These are phyloP conservation scores for Pteropus alecto DNA, from an alignment of 2,113 vertebrate genomes.

Conservation along the genomic window DNA sequence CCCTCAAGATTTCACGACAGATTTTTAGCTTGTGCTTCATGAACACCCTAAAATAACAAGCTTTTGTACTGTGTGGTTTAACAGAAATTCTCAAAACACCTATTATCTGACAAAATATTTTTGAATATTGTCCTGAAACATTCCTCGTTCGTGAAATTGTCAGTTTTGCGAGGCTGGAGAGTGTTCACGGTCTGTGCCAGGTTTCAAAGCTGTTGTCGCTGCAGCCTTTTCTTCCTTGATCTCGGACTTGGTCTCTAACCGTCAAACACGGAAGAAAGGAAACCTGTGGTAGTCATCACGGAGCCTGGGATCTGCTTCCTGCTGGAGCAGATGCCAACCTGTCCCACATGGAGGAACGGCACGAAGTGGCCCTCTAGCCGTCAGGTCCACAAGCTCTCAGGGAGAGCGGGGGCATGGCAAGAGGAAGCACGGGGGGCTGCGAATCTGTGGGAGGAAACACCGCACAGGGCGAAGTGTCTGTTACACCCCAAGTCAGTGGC, in stretches of 20 bases:
- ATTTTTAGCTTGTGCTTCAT: background rate
- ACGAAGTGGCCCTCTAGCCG: accelerated
- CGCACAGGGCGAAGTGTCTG: accelerated
- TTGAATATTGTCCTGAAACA: accelerated
- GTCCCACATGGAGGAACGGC: accelerated
- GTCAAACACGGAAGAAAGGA: too few relatives aligned
- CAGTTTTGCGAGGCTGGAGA: accelerated
- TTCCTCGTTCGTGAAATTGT: accelerated
- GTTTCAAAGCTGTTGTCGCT: background rate
- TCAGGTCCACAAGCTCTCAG: background rate
- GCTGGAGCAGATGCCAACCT: background rate
- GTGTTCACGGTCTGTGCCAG: accelerated
- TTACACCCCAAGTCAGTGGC: too few relatives aligned
- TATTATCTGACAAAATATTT: accelerated
- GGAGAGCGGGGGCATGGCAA: background rate
- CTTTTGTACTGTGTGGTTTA: accelerated
- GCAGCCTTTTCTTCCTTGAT: too few relatives aligned
- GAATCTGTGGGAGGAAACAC: too few relatives aligned
- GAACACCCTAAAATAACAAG: background rate
- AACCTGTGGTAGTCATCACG: accelerated
- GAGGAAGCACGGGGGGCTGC: background rate
- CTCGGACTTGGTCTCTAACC: accelerated
- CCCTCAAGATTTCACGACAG: background rate
- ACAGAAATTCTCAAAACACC: background rate
- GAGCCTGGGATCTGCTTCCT: background rate